A percentile compares a stretch with the other conserved stretches of the same genome.
Conservation (phyloP, 1,140 invertebrate genomes). For the Chironomus tepperi region DNA sequence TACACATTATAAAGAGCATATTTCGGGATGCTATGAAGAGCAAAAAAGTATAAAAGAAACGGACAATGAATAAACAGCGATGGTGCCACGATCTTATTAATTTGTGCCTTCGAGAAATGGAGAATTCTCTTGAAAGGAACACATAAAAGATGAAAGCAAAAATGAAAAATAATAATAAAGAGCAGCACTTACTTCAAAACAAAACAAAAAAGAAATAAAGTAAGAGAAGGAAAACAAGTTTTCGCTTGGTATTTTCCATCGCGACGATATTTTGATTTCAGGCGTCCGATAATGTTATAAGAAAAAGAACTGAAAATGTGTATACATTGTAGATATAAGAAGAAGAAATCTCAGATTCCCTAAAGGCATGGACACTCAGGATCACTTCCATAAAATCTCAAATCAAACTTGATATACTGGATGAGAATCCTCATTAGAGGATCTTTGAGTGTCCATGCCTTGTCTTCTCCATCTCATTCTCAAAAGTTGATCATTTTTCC, state of each 20-base stretch:
- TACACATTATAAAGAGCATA: background rate
- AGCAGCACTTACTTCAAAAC: background rate
- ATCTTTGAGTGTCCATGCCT: too few relatives aligned
- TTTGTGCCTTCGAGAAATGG: conserved; percentile 17
- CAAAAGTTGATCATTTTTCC: too few relatives aligned
- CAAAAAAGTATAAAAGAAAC: too few relatives aligned
- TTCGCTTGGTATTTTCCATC: background rate
- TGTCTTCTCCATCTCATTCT: too few relatives aligned
- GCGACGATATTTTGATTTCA: background rate
- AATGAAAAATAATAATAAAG: background rate
- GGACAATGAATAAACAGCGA: background rate
- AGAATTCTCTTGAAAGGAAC: conserved; percentile 17
- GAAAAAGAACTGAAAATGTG: background rate
- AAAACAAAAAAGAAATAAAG: background rate
- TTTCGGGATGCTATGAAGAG: background rate
- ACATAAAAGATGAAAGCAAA: background rate
- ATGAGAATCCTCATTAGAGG: too few relatives aligned
- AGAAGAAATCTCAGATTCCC: background rate
- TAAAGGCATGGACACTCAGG: background rate
- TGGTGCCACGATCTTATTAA: conserved; percentile 19
- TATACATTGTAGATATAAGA: background rate
- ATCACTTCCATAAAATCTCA: background rate
- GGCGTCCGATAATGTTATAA: background rate
- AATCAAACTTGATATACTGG: too few relatives aligned
- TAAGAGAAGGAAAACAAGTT: background rate